Evolutionary conservation across 2,888 invertebrate genomes (phyloP).

Genomic region (Panzeria rudis): DNA sequence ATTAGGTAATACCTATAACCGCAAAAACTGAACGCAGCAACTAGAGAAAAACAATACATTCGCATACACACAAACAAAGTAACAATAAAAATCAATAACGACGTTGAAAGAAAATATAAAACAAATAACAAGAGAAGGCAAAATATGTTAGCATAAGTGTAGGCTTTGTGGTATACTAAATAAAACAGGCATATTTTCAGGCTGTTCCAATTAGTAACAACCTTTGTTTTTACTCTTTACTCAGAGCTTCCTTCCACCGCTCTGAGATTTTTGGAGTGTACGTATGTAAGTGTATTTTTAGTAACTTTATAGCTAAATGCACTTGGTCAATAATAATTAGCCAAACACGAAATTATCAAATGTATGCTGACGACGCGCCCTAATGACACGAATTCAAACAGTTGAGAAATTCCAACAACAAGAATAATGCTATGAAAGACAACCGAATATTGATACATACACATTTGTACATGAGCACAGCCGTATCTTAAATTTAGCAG

Average conservation of each 20-base stretch:
- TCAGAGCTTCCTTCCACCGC: neutral
- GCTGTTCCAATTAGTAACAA: slow-evolving; percentile 15
- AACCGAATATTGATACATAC: slow-evolving; percentile 7
- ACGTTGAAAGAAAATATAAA: slow-evolving; percentile 3
- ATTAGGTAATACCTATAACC: slow-evolving; percentile 48
- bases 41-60: neutral
- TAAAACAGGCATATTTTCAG: slow-evolving; percentile 54
- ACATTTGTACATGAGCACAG: neutral
- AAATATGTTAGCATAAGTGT: slow-evolving; percentile 52
- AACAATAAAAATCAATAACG: slow-evolving; percentile 46
- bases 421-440: neutral
- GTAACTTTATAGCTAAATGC: slow-evolving; percentile 69
- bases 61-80: slow-evolving; percentile 28
- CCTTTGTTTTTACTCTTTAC: slow-evolving; percentile 8
- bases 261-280: neutral
- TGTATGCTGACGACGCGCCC: slow-evolving; percentile 75
- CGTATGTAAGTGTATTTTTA: neutral
- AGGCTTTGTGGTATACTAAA: slow-evolving; percentile 33
- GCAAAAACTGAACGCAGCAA: slow-evolving; percentile 5
- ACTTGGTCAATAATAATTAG: slow-evolving; percentile 77
- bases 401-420: slow-evolving; percentile 39
- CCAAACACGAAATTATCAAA: slow-evolving; percentile 73
- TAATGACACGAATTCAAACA: slow-evolving; percentile 79
- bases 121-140: slow-evolving; percentile 1
- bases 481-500: neutral